phyloP scores from a whole-genome alignment of 2,797 vertebrate species.

The Lepus townsendii region DNA sequence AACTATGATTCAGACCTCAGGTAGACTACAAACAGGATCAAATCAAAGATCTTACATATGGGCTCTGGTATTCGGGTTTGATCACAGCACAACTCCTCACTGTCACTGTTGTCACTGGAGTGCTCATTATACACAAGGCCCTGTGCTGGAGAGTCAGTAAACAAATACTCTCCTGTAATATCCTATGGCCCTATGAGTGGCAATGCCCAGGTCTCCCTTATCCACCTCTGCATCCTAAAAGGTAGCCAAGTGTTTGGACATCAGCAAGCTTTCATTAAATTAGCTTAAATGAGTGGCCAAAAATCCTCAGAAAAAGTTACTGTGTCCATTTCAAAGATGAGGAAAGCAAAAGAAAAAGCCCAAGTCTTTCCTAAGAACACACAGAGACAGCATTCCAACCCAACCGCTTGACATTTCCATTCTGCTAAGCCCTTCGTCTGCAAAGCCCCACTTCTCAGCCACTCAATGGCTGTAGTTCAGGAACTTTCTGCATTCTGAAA shows the following conservation, averaged over 20 bases:
- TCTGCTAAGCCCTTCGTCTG: not conserved
- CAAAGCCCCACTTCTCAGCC: not conserved
- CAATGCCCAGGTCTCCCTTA: not conserved
- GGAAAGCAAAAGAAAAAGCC: not conserved
- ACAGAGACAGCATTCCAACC: not conserved
- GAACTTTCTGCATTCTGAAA: conserved; percentile 3
- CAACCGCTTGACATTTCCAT: not conserved
- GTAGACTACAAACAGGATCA: not conserved
- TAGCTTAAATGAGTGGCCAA: not conserved
- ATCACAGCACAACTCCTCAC: not conserved
- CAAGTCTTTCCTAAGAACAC: not conserved
- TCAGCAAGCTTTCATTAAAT: not conserved
- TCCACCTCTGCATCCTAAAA: not conserved
- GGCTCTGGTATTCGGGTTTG: not conserved
- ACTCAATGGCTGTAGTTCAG: not conserved
- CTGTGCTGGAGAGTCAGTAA: not conserved
- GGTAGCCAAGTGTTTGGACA: not conserved
- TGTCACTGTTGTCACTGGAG: not conserved
- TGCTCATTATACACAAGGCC: not conserved
- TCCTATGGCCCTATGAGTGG: not conserved
- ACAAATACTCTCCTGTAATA: not conserved
- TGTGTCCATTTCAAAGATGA: not conserved
- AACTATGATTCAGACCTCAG: not conserved
- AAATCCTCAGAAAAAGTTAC: not conserved
- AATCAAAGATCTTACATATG: not conserved